phyloP scores from a whole-genome alignment of 2,113 vertebrate genomes.

The Henicopernis longicauda region DNA sequence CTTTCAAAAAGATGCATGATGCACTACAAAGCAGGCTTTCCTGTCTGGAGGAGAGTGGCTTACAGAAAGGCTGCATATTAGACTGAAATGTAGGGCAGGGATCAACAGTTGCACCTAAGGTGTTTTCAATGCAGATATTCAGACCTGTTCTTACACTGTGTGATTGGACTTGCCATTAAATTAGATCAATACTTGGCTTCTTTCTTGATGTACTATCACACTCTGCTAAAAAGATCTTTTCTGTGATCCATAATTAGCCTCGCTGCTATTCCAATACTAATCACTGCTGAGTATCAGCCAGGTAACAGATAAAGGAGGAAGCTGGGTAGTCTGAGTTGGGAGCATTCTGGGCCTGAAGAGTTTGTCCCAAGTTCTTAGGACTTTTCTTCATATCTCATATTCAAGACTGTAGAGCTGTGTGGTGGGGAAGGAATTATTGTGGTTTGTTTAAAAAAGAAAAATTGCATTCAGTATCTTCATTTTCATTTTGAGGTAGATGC shows the following conservation, averaged over 20 bases:
- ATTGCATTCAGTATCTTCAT: not conserved
- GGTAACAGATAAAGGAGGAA: not conserved
- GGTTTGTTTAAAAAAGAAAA: not conserved
- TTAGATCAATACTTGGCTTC: constrained; percentile 17
- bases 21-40: not conserved
- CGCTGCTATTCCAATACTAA: not conserved
- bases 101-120: not conserved
- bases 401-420: not conserved
- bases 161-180: not conserved
- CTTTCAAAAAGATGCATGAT: not conserved
- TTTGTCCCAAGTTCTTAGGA: not conserved
- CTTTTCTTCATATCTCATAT: not conserved
- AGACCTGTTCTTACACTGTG: not conserved
- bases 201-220: not conserved
- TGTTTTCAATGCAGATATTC: not conserved
- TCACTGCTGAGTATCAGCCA: not conserved
- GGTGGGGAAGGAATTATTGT: not conserved
- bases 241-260: not conserved
- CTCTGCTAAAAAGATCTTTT: not conserved
- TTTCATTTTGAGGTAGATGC: not conserved
- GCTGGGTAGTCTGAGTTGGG: not conserved
- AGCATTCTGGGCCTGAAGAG: not conserved
- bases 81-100: not conserved
- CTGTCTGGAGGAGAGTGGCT: not conserved
- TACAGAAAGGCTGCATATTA: not conserved